Evolutionary conservation across 2,888 invertebrate genomes (phyloP), one percentile per base, ranked within the genome.

Genomic region (Neelides folsomi): DNA sequence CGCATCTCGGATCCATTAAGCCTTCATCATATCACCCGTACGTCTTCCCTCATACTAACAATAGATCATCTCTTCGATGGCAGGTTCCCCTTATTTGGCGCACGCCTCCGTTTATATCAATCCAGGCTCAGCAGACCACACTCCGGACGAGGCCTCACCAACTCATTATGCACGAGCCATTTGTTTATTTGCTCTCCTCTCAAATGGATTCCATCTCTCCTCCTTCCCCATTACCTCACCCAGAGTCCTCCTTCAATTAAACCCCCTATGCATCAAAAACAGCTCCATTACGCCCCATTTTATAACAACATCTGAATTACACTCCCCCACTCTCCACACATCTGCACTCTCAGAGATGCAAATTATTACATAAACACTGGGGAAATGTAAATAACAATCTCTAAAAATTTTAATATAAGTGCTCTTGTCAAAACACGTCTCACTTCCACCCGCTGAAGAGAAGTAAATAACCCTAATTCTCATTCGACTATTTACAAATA

Each of bases 1-100:
- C 54, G 50, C 56, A 60, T 59, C 55, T 56, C 51, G 42, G 53
- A 62, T 62, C 59, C 62, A 62, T 62, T 60, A 62, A 58, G 57
- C 46, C 57, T 57, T 59, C 62, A 58, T 62, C 62, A 62, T 59
- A 54, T 59, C 57, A 58, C 47, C 59, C 57, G 50, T 48, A 54
- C 55, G 12, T 53, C 57, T 45, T 55, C 60, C 38, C 43, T 54
- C 46, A 48, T 45, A 54, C 56, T 56, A 60, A 60, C 60, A 60
- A 60, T 60, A 60, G 57, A 60, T 55, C 53, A 55, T 52, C 52
- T 54, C 37, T 43, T 27, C 36, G 40, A 40, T 47, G 46, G 43
- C 39, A 45, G 43, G 43, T 51, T 48, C 44, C 41, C 54, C 52
- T 47, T 57, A 57, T 57, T 57, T 57, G 54, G 57, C 57, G 49